These are phyloP conservation scores for Serinus canaria DNA, from an alignment of 2,113 vertebrate species.

Conservation along the genomic window DNA sequence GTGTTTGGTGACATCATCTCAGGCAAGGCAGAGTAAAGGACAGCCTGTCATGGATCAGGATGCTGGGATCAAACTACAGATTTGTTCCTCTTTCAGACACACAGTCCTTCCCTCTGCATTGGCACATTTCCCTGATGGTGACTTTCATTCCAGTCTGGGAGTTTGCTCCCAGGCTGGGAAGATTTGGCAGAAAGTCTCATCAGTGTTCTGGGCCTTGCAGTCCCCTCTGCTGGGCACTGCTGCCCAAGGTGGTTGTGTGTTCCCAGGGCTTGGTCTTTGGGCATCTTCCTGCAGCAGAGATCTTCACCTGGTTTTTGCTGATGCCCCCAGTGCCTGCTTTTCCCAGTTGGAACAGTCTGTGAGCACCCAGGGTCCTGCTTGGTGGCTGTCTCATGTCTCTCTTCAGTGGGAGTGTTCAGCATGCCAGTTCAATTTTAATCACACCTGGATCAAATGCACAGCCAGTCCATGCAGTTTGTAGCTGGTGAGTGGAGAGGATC, in stretches of 20 bases:
- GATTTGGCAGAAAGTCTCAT: not conserved
- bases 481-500: not conserved
- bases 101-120: rapidly evolving
- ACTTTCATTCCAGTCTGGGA: not conserved
- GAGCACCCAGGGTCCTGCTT: not conserved
- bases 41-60: not conserved
- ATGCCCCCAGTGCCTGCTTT: not conserved
- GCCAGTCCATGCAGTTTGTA: not conserved
- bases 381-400: not conserved
- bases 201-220: not conserved
- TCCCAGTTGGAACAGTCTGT: not conserved
- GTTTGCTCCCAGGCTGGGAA: not conserved
- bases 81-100: not conserved
- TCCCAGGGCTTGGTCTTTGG: not conserved
- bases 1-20: not conserved
- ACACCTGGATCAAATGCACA: not conserved
- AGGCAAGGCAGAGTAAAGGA: not conserved
- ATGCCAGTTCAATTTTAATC: not conserved
- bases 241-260: not conserved
- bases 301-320: not conserved
- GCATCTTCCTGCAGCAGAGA: not conserved
- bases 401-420: not conserved
- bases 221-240: not conserved
- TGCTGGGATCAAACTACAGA: not conserved
- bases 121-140: not conserved